Evolutionary conservation across 2,888 invertebrate species (phyloP), one percentile per base, ranked within the genome.

Genomic region (Perizoma flavofasciatum): DNA sequence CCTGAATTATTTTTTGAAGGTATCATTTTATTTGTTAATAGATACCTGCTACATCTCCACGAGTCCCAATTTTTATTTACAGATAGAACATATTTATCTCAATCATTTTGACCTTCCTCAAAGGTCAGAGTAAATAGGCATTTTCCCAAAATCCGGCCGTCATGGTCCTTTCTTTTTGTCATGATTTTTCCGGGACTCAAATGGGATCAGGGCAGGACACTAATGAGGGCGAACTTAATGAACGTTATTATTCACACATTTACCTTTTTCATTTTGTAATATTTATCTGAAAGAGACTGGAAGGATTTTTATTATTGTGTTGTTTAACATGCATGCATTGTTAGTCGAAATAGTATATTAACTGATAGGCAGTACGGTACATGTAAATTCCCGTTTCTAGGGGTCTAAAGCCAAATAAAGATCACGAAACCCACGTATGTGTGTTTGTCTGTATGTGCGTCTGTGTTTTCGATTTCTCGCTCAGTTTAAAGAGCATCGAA

Each of bases 211-310:
- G 64, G 55, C 63, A 64, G 60, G 55, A 64, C 67, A 51, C 66
- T 76, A 77, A 74, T 74, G 68, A 73, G 59, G 56, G 58, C 59
- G 34, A 55, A 66, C 56, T 58, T 71, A 71, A 73, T 70, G 70
- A 71, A 68, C 59, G 65, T 68, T 67, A 71, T 70, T 70, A 68
- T 69, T 59, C 63, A 60, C 66, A 70, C 66, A 64, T 71, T 67
- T 67, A 55, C 59, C 57, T 49, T 59, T 60, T 59, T 48, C 46
- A 51, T 41, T 47, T 43, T 43, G 10, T n/a, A 6, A n/a, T 34
- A 37, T 34, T 46, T 33, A 2, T n/a, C 6, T 4, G 5, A 4
- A 9, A 46, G 9, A 7, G 6, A 44, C 22, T 41, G 22, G 41
- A 41, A 41, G 10, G 5, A 41, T 4, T 39, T 39, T 8, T 39